These are phyloP conservation scores for Trachurus trachurus DNA, from an alignment of 2,797 vertebrate species.

Conservation along the genomic window DNA sequence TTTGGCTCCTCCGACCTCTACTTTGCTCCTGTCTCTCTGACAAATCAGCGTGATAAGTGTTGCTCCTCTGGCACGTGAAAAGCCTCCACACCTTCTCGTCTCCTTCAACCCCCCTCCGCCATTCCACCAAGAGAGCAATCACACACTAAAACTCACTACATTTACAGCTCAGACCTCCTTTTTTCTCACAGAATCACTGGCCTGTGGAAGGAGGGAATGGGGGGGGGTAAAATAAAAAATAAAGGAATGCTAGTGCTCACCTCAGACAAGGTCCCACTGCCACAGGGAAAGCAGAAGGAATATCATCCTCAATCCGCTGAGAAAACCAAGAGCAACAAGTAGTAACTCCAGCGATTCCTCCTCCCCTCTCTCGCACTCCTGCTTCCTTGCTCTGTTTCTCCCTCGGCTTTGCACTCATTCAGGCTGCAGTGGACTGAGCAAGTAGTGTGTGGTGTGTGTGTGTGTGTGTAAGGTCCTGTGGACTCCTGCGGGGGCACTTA, in stretches of 20 bases:
- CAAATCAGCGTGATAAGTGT: slow-evolving; percentile 42
- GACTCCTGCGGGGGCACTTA: slow-evolving; percentile 81
- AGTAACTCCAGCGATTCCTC: slow-evolving; percentile 76
- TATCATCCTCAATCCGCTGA: slow-evolving; percentile 75
- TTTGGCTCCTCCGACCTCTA: too few relatives aligned
- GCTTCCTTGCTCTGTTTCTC: slow-evolving; percentile 68
- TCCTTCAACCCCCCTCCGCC: slow-evolving; percentile 47
- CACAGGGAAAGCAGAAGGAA: slow-evolving; percentile 68
- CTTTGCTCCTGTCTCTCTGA: slow-evolving; percentile 37
- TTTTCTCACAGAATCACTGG: neutral
- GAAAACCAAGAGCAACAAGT: slow-evolving; percentile 84
- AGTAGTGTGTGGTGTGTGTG: slow-evolving; percentile 39
- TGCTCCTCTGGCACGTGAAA: slow-evolving; percentile 60
- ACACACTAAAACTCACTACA: slow-evolving; percentile 36
- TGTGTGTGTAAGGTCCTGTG: slow-evolving; percentile 63
- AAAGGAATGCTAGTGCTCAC: slow-evolving; percentile 75
- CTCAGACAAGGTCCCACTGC: slow-evolving; percentile 80
- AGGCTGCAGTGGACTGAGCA: slow-evolving; percentile 66
- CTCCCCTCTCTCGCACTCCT: slow-evolving; percentile 70
- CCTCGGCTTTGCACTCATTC: slow-evolving; percentile 73
- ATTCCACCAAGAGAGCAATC: slow-evolving; percentile 63
- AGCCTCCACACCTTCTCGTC: slow-evolving; percentile 55
- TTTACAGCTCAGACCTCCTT: neutral
- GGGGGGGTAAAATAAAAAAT: neutral
- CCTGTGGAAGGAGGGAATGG: neutral